phyloP scores from a whole-genome alignment of 2,113 vertebrate species.

The Xerus inauris region DNA sequence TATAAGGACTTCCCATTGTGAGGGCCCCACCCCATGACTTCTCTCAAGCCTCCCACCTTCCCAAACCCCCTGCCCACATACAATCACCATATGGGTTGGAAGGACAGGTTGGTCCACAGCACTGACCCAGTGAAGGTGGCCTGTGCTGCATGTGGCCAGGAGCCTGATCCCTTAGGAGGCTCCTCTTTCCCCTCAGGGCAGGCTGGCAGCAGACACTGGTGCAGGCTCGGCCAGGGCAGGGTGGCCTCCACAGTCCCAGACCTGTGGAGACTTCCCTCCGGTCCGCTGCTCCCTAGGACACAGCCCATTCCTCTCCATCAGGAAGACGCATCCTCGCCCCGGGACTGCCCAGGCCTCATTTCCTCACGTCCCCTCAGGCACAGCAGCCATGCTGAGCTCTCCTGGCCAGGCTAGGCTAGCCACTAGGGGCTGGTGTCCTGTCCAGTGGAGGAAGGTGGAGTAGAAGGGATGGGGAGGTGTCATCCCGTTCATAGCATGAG shows the following conservation, averaged over 20 bases:
- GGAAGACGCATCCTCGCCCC: background rate
- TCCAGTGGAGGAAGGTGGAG: background rate
- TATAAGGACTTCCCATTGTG: background rate
- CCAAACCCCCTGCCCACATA: background rate
- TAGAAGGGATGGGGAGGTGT: background rate
- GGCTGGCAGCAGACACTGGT: background rate
- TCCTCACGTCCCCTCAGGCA: too few species aligned
- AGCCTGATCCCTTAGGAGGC: background rate
- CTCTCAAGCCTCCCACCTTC: background rate
- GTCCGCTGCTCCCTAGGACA: background rate
- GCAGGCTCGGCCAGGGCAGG: background rate
- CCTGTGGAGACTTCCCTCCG: background rate
- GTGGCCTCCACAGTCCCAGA: background rate
- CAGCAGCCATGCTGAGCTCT: too few species aligned
- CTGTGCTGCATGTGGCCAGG: fast-evolving
- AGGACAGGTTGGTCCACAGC: too few species aligned
- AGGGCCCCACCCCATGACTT: background rate
- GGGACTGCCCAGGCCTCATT: background rate
- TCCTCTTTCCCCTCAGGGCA: background rate
- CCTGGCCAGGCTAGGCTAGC: too few species aligned
- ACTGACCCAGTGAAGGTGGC: background rate
- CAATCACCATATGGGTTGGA: background rate
- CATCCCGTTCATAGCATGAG: background rate
- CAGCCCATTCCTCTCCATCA: fast-evolving
- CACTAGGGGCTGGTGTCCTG: too few species aligned